These are phyloP conservation scores for Colletes gigas DNA, from an alignment of 1,140 invertebrate genomes.

Conservation along the genomic window DNA sequence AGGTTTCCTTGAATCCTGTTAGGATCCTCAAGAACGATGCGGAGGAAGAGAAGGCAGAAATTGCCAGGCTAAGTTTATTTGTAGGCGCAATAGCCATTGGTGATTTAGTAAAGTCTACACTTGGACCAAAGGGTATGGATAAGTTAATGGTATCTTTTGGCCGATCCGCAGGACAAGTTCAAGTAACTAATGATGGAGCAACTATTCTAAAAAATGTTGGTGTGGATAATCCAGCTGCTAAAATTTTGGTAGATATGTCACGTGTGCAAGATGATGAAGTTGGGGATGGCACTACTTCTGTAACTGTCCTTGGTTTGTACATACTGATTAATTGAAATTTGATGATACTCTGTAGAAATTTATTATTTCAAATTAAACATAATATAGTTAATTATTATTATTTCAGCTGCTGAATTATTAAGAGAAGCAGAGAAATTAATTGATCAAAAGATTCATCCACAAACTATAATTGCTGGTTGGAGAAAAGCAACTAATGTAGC, in stretches of 20 bases:
- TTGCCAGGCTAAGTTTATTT: constrained; percentile 97
- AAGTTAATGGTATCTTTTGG: constrained; percentile 97
- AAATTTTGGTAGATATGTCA: constrained; percentile 99
- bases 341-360: not conserved
- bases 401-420: constrained; percentile 93
- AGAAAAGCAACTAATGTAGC: constrained; percentile 92
- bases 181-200: constrained; percentile 99
- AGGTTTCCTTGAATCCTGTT: constrained; percentile 96
- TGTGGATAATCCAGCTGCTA: constrained; percentile 99
- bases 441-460: constrained; percentile 97
- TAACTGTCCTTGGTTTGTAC: constrained; percentile 92
- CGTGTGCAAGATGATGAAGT: constrained; percentile 99
- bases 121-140: constrained; percentile 99
- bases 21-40: constrained; percentile 96
- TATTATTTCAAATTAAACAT: not conserved
- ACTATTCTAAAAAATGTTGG: constrained; percentile 98
- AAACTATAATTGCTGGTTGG: constrained; percentile 98
- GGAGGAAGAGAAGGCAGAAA: constrained; percentile 98
- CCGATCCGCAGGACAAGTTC: constrained; percentile 91
- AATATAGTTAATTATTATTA: not conserved
- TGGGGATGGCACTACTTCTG: constrained; percentile 99
- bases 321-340: constrained; percentile 20
- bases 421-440: constrained; percentile 97
- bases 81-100: constrained; percentile 99
- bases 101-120: constrained; percentile 98